Evolutionary conservation across 2,888 invertebrate species (phyloP).

Genomic region (Ischnura elegans): DNA sequence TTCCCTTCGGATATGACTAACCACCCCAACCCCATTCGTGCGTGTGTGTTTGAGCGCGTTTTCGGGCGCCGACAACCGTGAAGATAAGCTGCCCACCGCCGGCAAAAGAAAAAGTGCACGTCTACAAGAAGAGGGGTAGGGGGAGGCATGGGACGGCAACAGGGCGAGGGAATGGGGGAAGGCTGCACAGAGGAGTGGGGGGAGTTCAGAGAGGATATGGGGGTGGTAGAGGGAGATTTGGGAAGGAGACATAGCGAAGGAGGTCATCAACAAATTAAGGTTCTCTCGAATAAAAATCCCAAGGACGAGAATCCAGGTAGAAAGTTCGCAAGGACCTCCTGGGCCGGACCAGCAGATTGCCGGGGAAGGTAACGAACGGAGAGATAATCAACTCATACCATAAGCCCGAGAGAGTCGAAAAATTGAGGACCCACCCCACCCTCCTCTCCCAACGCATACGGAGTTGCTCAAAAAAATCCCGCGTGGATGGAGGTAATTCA

Average conservation of each 20-base stretch:
- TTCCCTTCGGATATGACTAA: background rate
- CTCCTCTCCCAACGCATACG: background rate
- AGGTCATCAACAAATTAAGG: constrained; percentile 37
- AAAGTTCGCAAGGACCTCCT: background rate
- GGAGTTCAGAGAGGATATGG: background rate
- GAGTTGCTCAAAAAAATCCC: background rate
- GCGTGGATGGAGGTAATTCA: constrained; percentile 19
- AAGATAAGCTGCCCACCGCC: background rate
- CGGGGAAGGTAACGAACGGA: background rate
- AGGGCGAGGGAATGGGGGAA: no score
- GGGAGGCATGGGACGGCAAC: no score
- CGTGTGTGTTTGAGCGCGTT: background rate
- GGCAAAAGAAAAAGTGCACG: background rate
- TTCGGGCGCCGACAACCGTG: background rate
- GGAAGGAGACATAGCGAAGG: background rate
- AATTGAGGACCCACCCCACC: background rate
- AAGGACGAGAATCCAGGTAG: constrained; percentile 18
- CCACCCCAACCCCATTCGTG: background rate
- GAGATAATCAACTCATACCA: background rate
- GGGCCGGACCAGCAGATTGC: background rate
- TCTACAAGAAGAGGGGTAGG: background rate
- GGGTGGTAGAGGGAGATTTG: background rate
- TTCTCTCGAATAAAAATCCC: constrained; percentile 31
- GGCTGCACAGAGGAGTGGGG: background rate
- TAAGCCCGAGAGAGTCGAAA: background rate